Evolutionary conservation across 2,888 invertebrate genomes (phyloP).

Genomic region (Chouioia cunea): DNA sequence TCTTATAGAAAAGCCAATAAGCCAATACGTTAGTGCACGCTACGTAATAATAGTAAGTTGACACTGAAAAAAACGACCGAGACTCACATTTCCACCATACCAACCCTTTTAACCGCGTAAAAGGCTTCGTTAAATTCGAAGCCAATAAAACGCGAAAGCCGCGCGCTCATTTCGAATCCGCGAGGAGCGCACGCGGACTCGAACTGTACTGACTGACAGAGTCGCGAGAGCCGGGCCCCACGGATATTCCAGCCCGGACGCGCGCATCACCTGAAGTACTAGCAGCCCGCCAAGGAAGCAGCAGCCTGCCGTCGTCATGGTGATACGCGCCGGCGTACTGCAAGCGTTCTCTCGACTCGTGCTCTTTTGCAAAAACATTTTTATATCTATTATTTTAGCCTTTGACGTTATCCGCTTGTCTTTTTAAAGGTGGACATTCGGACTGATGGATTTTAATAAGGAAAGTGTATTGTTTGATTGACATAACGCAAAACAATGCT

Average conservation of each 20-base stretch:
- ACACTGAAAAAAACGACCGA: too few relatives aligned
- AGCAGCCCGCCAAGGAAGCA: neutral
- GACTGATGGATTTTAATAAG: too few relatives aligned
- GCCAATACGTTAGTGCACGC: too few relatives aligned
- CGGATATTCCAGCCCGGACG: slow-evolving; percentile 51
- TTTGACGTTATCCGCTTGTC: too few relatives aligned
- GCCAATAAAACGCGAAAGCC: neutral
- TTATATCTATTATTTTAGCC: too few relatives aligned
- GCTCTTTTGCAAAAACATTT: too few relatives aligned
- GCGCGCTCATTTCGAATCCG: neutral
- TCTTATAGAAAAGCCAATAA: too few relatives aligned
- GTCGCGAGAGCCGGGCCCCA: slow-evolving; percentile 51
- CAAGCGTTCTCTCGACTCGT: neutral
- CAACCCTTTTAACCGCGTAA: neutral
- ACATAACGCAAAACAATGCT: too few relatives aligned
- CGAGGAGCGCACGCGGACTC: slow-evolving; percentile 31
- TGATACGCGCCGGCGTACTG: slow-evolving; percentile 51
- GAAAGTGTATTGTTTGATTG: too few relatives aligned
- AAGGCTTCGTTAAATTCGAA: neutral
- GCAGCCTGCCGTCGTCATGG: slow-evolving; percentile 52
- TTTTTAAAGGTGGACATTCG: too few relatives aligned
- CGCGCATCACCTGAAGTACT: slow-evolving; percentile 52
- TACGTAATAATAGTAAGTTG: too few relatives aligned
- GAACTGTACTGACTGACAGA: slow-evolving; percentile 52
- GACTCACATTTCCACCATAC: too few relatives aligned